Base-by-base conservation (phyloP, 2,888 invertebrate species). In the Meganola albula region DNA sequence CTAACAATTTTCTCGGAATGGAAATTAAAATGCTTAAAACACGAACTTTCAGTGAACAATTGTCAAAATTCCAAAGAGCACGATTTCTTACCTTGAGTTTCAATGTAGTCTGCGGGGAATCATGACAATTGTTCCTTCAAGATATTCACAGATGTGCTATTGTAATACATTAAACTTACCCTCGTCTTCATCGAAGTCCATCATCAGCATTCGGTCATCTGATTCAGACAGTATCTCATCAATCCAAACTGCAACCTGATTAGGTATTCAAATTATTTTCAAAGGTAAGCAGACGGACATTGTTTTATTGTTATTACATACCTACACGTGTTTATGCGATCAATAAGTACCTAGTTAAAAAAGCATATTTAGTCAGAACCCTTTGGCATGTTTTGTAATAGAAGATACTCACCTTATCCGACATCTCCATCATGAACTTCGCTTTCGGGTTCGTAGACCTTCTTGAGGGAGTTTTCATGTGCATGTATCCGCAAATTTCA, bases 101-200 rank as follows among this genome's bases (percentile, higher is more conserved):
- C 12, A 12, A 9, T 26, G 26, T 22, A 39, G 26, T 44, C 35
- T 35, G 29, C 30, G 41, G 49, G 63, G 56, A 63, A 51, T 59
- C 45, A 43, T 63, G 63, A 63, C 63, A 71, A 73, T 64, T 66
- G 66, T 67, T 63, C 56, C 31, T 31, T 10, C 34, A 16, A 16
- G n/a, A n/a, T n/a, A n/a, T n/a, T n/a, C n/a, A n/a, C n/a, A n/a
- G n/a, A n/a, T n/a, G n/a, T n/a, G n/a, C n/a, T n/a, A n/a, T n/a
- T n/a, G n/a, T n/a, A n/a, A n/a, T n/a, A n/a, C n/a, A n/a, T n/a
- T n/a, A n/a, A n/a, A 38, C 64, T 68, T 55, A 85, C 85, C 85
- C 6, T 79, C 74, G 32, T 85, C 83, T 59, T 84, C 85, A 31
- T 85, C 85, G 34, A 71, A 74, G 57, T 85, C 85, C 83, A 84